phyloP scores from a whole-genome alignment of 2,113 vertebrate genomes.

The Xenus cinereus region DNA sequence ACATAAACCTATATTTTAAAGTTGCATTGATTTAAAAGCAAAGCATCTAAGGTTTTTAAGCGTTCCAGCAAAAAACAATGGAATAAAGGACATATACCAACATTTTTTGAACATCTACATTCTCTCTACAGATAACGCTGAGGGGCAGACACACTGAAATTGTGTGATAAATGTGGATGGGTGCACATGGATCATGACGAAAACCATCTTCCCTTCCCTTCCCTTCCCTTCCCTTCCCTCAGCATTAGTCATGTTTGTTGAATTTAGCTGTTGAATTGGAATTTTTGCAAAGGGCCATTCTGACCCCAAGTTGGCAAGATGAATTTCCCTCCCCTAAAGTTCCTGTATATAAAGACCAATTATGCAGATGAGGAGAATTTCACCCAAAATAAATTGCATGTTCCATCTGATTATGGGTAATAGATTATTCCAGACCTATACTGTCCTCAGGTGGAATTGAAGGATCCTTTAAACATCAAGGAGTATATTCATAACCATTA shows the following conservation, averaged over 20 bases:
- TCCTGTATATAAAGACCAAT: constrained; percentile 45
- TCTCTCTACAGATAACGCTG: not conserved
- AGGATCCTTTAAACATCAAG: constrained; percentile 67
- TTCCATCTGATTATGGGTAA: constrained; percentile 60
- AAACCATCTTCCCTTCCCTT: not conserved
- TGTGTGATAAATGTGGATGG: not conserved
- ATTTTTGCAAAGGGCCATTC: not conserved
- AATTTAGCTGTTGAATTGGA: not conserved
- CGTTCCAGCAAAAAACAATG: not conserved
- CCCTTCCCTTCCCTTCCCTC: not conserved
- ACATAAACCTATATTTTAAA: not conserved
- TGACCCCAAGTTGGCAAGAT: not conserved
- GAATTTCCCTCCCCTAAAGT: constrained; percentile 4
- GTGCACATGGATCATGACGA: fast-evolving
- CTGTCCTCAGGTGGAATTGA: constrained; percentile 66
- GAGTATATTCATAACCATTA: constrained; percentile 70
- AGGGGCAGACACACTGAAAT: not conserved
- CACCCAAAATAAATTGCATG: constrained; percentile 62
- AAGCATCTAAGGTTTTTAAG: not conserved
- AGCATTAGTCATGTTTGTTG: not conserved
- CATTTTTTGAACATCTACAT: not conserved
- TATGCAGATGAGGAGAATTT: constrained; percentile 61
- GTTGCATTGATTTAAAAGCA: not conserved
- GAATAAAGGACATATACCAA: not conserved
- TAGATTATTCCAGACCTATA: constrained; percentile 57